Evolutionary conservation across 2,888 invertebrate genomes (phyloP).

Genomic region (Hydrotaea cyrtoneurina): DNA sequence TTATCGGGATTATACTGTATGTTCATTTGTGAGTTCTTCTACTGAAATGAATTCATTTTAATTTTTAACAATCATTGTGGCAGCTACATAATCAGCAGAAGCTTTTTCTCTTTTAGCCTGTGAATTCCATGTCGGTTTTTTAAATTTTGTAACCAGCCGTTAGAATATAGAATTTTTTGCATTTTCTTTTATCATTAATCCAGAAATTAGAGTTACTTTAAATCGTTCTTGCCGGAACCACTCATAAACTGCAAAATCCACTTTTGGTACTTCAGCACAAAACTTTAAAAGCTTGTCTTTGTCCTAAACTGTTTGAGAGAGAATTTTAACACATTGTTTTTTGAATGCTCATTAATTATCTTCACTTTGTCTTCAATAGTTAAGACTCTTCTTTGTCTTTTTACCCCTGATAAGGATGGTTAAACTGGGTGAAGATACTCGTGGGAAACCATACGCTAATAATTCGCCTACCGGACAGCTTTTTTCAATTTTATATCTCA

Average conservation of each 20-base stretch:
- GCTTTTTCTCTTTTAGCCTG: slow-evolving; percentile 40
- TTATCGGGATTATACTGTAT: too few relatives aligned
- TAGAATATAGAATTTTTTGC: slow-evolving; percentile 44
- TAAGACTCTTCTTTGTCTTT: background rate
- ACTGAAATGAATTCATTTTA: slow-evolving; percentile 29
- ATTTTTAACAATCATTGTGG: slow-evolving; percentile 35
- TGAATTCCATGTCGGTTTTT: slow-evolving; percentile 35
- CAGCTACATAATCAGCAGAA: slow-evolving; percentile 24
- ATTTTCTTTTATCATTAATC: slow-evolving; percentile 35
- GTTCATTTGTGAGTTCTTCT: slow-evolving; percentile 37
- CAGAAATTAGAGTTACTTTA: slow-evolving; percentile 38
- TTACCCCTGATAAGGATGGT: too few relatives aligned
- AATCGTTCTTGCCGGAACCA: slow-evolving; percentile 38
- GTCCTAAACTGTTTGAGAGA: background rate
- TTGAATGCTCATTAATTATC: background rate
- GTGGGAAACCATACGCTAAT: too few relatives aligned
- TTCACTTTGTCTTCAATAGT: background rate
- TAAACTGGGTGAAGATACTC: too few relatives aligned
- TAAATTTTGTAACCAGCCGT: slow-evolving; percentile 46
- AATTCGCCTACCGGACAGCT: too few relatives aligned
- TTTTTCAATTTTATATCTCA: too few relatives aligned
- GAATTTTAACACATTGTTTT: background rate
- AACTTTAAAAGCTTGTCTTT: background rate
- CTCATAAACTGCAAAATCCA: slow-evolving; percentile 49
- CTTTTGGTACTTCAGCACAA: slow-evolving; percentile 35